Evolutionary conservation across 2,113 vertebrate species (phyloP), one percentile per base, ranked within the genome.

Genomic region (Hypocryptadius cinnamomeus): DNA sequence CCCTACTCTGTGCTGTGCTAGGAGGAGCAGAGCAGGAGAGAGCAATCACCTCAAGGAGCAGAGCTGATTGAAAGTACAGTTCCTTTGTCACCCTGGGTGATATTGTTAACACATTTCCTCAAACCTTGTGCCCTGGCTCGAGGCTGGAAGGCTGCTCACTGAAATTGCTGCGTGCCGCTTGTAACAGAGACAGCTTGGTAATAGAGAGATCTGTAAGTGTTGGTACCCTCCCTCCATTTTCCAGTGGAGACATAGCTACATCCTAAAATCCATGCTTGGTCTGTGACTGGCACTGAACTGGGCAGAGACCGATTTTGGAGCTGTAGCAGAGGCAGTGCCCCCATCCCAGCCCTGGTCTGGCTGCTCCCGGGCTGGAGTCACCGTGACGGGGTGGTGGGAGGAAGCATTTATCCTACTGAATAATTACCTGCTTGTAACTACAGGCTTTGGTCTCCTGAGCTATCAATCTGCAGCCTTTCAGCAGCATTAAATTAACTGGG

Each of bases 311-410:
- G 0, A 35, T 83, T 73, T 44, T 77, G 88, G 90, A 85, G 60
- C 25, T 85, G 81, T 18, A 63, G 51, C 7, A 9, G 50, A 50
- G 39, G 51, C 63, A 61, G 22, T 4, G 8, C 33, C 60, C 53
- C 37, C 11, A 4, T 45, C 61, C 54, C 66, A 90, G 69, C 51
- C 66, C 65, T 69, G 2, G 0, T 30, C 48, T 53, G 56, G n/a
- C 40, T 54, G 81, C 27, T 48, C 44, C 47, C 0, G 0, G 24
- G 5, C 63, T 40, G 57, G 57, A 80, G 60, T 60, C 61, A 1
- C 53, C 0, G 0, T 1, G 28, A 27, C 0, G 0, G 76, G 11
- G n/a, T 1, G 0, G 7, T 39, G 65, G 74, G 74, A 93, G 74
- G 93, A 87, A 66, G 72, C 44, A 44, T 94, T 87, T 80, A 27